Percentiles rank a stretch among this genome's conserved stretches.
phyloP scores from a whole-genome alignment of 2,113 vertebrate genomes.

The Corvus moneduloides region DNA sequence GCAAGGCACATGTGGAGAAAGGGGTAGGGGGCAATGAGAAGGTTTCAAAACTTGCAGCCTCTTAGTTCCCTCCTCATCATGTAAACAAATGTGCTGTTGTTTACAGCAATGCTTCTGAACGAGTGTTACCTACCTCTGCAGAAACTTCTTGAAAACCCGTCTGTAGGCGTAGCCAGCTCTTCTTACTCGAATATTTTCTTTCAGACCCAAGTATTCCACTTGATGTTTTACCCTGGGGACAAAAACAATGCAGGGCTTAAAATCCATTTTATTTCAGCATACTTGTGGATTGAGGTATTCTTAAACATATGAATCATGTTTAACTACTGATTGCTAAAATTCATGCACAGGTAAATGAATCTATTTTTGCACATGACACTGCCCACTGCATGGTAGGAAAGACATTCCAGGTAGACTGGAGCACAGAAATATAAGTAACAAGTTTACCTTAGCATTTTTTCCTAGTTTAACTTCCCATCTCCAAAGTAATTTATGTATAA shows the following conservation, averaged over 20 bases:
- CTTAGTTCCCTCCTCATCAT: background rate
- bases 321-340: background rate
- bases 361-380: background rate
- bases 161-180: slow-evolving; percentile 97
- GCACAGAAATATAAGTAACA: background rate
- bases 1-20: background rate
- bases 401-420: background rate
- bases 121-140: slow-evolving; percentile 83
- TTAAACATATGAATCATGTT: background rate
- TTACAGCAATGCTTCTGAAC: background rate
- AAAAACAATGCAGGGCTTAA: background rate
- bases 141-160: slow-evolving; percentile 91
- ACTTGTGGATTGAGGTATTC: background rate
- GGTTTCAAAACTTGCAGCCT: background rate
- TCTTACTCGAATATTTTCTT: slow-evolving; percentile 96
- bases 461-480: background rate
- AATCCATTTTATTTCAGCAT: background rate
- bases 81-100: background rate
- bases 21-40: background rate
- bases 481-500: background rate
- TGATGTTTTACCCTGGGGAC: slow-evolving; percentile 92
- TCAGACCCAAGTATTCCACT: slow-evolving; percentile 95
- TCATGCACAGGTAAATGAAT: background rate
- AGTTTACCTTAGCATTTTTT: background rate
- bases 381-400: background rate